These are phyloP conservation scores for Donacobius atricapilla DNA, from an alignment of 2,113 vertebrate species.

Conservation along the genomic window DNA sequence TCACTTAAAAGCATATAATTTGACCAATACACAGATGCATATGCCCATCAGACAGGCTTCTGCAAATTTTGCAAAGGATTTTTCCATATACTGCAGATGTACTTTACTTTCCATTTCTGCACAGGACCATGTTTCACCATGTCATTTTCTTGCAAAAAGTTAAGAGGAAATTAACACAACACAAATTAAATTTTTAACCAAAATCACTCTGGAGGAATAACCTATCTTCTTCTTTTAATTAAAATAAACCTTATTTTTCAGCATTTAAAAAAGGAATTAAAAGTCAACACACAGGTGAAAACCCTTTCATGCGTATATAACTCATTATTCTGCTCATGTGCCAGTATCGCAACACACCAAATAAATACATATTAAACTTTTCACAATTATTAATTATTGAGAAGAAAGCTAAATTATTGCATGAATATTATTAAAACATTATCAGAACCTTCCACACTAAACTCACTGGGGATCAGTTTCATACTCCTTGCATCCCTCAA, in stretches of 20 bases:
- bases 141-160: not conserved
- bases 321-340: not conserved
- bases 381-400: not conserved
- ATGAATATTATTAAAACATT: slow-evolving; percentile 3
- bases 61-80: not conserved
- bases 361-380: slow-evolving; percentile 23
- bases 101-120: not conserved
- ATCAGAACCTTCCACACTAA: slow-evolving; percentile 6
- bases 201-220: not conserved
- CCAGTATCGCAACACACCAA: not conserved
- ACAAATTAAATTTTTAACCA: not conserved
- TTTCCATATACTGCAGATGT: not conserved
- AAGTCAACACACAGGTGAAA: not conserved
- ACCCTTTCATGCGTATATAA: not conserved
- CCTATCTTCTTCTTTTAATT: slow-evolving; percentile 18
- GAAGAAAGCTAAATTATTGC: not conserved
- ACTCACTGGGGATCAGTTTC: not conserved
- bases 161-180: not conserved
- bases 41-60: not conserved
- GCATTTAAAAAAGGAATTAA: not conserved
- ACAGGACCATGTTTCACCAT: not conserved
- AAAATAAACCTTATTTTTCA: not conserved
- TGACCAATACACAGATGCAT: not conserved
- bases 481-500: not conserved
- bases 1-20: not conserved